phyloP scores from a whole-genome alignment of 2,888 invertebrate genomes.

The Alviniconcha strummeri region DNA sequence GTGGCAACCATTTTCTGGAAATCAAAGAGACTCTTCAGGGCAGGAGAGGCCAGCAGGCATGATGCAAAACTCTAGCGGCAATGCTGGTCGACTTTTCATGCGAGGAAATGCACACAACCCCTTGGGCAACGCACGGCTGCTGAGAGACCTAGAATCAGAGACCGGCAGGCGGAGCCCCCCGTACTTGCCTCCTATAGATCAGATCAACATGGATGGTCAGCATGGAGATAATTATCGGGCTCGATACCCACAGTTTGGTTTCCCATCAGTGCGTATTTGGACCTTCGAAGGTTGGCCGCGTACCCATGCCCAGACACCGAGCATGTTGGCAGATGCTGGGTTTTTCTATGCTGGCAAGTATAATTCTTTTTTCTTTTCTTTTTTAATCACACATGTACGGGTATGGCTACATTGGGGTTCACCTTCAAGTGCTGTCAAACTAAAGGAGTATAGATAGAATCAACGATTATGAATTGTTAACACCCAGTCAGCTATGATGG shows the following conservation, averaged over 20 bases:
- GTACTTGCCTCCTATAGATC: neutral
- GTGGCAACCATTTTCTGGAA: neutral
- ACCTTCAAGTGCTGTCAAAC: no score
- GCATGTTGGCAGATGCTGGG: slow-evolving; percentile 25
- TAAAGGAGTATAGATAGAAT: no score
- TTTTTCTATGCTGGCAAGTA: slow-evolving; percentile 26
- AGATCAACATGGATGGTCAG: slow-evolving; percentile 4
- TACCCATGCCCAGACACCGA: slow-evolving; percentile 1
- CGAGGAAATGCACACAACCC: neutral
- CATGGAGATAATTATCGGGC: neutral
- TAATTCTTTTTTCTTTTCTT: no score
- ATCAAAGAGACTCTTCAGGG: neutral
- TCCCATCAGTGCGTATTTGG: neutral
- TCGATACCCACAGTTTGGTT: slow-evolving; percentile 15
- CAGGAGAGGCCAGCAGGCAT: neutral
- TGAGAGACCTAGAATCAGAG: neutral
- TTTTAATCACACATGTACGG: no score
- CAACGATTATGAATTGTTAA: no score
- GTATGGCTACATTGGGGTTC: no score
- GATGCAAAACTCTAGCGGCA: neutral
- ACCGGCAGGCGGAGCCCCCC: neutral
- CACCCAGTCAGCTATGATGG: no score
- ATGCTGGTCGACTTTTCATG: neutral
- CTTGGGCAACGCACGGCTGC: neutral
- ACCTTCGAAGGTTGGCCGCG: slow-evolving; percentile 24